Percentiles rank a stretch among this genome's conserved stretches.
phyloP scores from a whole-genome alignment of 2,888 invertebrate genomes.

The Hylaea fasciaria region DNA sequence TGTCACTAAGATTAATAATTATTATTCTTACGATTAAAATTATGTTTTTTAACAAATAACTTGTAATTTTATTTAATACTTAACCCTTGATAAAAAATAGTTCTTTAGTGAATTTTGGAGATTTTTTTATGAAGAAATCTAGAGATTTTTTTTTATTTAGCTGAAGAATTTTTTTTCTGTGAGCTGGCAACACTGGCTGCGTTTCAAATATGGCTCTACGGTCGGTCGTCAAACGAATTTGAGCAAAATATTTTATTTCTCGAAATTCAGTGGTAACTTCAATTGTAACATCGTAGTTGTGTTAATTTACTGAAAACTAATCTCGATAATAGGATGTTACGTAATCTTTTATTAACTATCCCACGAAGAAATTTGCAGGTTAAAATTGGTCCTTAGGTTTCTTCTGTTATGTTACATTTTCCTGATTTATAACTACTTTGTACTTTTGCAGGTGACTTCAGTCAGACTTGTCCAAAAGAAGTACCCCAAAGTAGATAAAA shows the following conservation, averaged over 20 bases:
- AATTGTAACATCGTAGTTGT: background rate
- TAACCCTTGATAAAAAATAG: too few species aligned
- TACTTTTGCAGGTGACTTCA: conserved; percentile 54
- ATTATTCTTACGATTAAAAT: too few species aligned
- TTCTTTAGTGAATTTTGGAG: too few species aligned
- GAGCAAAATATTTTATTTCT: background rate
- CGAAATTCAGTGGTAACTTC: background rate
- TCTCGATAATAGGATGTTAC: conserved; percentile 47
- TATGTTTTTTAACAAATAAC: too few species aligned
- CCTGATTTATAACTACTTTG: background rate
- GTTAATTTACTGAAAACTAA: background rate
- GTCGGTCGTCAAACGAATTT: too few species aligned
- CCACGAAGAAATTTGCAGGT: conserved; percentile 69
- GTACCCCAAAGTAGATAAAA: conserved; percentile 75
- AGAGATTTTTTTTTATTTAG: too few species aligned
- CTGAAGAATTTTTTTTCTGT: too few species aligned
- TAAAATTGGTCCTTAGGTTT: conserved; percentile 39
- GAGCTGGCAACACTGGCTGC: too few species aligned
- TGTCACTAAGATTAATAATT: too few species aligned
- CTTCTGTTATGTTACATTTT: background rate
- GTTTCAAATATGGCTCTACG: too few species aligned
- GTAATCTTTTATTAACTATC: conserved; percentile 55
- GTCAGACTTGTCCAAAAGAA: conserved; percentile 67
- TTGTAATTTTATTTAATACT: too few species aligned
- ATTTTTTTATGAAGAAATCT: too few species aligned